Conservation (phyloP, 2,797 vertebrate genomes). For the Clangula hyemalis region DNA sequence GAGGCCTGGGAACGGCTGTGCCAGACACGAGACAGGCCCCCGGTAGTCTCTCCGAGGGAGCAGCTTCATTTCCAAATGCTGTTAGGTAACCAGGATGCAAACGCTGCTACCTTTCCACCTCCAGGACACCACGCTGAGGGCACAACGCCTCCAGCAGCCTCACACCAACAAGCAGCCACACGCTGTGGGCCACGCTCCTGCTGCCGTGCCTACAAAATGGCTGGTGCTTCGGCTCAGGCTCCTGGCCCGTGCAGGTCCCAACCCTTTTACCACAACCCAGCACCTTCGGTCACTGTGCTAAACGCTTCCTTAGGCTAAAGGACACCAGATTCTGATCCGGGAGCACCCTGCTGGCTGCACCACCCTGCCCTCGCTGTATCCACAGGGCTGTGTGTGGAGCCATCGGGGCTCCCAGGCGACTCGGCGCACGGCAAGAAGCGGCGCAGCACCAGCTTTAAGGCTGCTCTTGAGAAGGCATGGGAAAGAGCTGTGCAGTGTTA, state of each 20-base stretch:
- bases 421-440: not conserved
- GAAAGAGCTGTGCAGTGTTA: not conserved
- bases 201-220: conserved; percentile 16
- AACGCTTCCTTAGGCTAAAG: not conserved
- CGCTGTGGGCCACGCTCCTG: not conserved
- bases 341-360: accelerated
- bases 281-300: not conserved
- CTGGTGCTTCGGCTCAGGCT: not conserved
- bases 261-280: not conserved
- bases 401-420: not conserved
- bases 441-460: not conserved
- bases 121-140: conserved; percentile 6
- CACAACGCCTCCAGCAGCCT: not conserved
- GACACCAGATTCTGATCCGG: not conserved
- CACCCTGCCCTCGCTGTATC: accelerated
- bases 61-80: not conserved
- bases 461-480: not conserved
- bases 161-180: not conserved
- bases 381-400: not conserved
- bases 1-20: not conserved
- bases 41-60: not conserved
- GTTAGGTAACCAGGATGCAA: not conserved
- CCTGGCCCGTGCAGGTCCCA: not conserved
- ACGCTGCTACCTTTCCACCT: conserved; percentile 29
- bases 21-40: not conserved